Evolutionary conservation across 2,888 invertebrate genomes (phyloP).

Genomic region (Eupithecia tripunctaria): DNA sequence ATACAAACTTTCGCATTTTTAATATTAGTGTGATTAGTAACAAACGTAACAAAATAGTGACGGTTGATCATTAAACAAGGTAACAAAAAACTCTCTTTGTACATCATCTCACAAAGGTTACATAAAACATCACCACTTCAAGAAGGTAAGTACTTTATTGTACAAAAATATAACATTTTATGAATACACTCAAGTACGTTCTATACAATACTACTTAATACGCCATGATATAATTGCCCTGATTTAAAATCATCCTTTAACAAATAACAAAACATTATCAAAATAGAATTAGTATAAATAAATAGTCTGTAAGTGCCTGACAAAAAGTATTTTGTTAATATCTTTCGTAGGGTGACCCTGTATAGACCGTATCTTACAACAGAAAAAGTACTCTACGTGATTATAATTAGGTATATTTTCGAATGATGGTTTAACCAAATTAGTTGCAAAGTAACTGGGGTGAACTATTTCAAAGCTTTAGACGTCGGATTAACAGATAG

Average conservation of each 20-base stretch:
- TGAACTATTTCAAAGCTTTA: constrained; percentile 41
- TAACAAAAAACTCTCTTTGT: constrained; percentile 2
- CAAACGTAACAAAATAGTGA: background rate
- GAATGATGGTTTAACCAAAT: constrained; percentile 22
- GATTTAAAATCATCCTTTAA: constrained; percentile 49
- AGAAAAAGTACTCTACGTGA: constrained; percentile 9
- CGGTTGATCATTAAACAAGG: background rate
- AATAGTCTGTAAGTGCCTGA: constrained; percentile 76
- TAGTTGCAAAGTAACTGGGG: constrained; percentile 41
- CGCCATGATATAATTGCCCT: constrained; percentile 29
- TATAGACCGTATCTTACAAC: constrained; percentile 12
- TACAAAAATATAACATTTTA: constrained; percentile 27
- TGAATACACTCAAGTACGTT: constrained; percentile 23
- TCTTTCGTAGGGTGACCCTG: constrained; percentile 37
- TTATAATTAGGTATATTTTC: constrained; percentile 15
- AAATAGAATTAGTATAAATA: constrained; percentile 79
- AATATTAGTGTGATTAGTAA: too few species aligned
- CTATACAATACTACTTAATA: constrained; percentile 24
- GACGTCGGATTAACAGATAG: constrained; percentile 65
- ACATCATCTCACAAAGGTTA: background rate
- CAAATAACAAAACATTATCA: constrained; percentile 62
- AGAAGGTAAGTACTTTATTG: constrained; percentile 12
- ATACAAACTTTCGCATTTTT: too few species aligned
- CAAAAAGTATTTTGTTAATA: constrained; percentile 66
- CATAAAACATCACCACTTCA: constrained; percentile 18